Percentiles rank a stretch among this genome's conserved stretches.
These are phyloP conservation scores for Macaria liturata DNA, from an alignment of 2,888 invertebrate genomes.

Conservation along the genomic window DNA sequence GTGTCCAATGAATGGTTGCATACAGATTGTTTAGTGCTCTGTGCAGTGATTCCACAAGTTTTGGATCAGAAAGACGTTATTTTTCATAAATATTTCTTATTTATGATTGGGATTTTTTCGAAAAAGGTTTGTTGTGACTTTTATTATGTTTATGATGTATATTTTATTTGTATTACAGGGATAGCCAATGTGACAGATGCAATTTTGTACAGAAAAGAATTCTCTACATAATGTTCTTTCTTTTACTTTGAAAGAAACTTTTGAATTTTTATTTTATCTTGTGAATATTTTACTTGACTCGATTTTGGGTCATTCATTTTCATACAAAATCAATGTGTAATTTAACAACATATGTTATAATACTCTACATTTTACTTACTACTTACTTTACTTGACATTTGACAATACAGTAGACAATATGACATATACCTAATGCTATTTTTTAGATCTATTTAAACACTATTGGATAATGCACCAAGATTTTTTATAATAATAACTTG, in stretches of 20 bases:
- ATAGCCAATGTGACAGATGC: not conserved
- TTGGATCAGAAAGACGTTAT: constrained; percentile 21
- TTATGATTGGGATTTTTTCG: constrained; percentile 29
- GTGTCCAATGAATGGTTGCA: constrained; percentile 4
- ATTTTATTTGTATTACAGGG: constrained; percentile 12
- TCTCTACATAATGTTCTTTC: not conserved
- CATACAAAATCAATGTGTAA: no score
- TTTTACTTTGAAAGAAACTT: not conserved
- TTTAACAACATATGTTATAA: no score
- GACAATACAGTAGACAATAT: no score
- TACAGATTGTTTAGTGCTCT: constrained; percentile 7
- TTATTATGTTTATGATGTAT: constrained; percentile 23
- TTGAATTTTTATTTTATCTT: no score
- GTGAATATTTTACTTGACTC: no score
- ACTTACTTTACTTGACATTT: no score
- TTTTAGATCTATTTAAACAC: no score
- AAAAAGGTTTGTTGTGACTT: constrained; percentile 29
- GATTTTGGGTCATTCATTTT: no score
- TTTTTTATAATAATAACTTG: no score
- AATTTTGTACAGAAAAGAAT: constrained; percentile 4
- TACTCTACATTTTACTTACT: no score
- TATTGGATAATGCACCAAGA: no score
- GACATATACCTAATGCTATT: no score
- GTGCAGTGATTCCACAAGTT: constrained; percentile 14
- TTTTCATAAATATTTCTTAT: constrained; percentile 25